Conservation (phyloP, 2,888 invertebrate genomes). For the Mayetiola destructor region DNA sequence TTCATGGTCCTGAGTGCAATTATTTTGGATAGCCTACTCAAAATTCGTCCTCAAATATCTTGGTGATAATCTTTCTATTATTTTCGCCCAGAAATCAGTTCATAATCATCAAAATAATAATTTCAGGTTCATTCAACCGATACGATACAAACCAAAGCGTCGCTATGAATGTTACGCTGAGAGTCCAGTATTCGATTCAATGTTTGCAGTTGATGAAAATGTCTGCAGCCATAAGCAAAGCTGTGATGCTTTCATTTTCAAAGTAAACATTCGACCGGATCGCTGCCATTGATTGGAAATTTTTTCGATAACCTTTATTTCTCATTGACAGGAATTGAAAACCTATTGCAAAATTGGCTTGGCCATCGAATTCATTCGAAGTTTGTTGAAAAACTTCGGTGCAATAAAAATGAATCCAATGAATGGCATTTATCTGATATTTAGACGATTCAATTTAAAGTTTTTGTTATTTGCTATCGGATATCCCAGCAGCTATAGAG, state of each 20-base stretch:
- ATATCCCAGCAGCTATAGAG: neutral
- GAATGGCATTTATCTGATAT: neutral
- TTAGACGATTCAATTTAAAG: neutral
- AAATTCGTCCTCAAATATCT: neutral
- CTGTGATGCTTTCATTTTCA: neutral
- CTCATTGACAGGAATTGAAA: neutral
- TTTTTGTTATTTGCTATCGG: neutral
- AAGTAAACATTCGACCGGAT: neutral
- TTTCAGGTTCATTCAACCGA: slow-evolving; percentile 1
- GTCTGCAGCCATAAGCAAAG: neutral
- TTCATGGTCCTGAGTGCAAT: neutral
- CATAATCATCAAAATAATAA: neutral
- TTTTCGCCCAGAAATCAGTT: neutral
- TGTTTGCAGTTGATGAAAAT: neutral
- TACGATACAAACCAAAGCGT: neutral
- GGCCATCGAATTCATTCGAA: neutral
- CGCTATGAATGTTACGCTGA: neutral
- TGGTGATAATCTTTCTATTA: neutral
- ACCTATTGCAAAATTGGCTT: neutral
- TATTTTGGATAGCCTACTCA: neutral
- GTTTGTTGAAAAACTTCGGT: neutral
- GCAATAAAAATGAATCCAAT: neutral
- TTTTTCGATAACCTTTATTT: neutral
- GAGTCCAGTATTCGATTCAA: neutral
- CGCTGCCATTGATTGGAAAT: too few species aligned